Evolutionary conservation across 1,140 invertebrate genomes (phyloP).

Genomic region (Scaptomyza pallida): DNA sequence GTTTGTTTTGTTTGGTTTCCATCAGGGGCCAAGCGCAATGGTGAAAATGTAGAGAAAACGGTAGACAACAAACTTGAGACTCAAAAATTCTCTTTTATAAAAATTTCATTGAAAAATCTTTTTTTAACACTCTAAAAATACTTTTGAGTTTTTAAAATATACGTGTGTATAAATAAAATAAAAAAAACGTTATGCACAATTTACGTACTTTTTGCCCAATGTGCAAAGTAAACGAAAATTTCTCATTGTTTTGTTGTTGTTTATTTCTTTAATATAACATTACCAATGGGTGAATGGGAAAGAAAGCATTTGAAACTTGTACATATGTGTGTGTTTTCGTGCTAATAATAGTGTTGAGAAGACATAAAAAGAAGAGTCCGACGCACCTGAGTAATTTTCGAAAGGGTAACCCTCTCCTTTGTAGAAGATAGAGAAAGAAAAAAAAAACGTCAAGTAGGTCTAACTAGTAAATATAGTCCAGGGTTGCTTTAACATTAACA

Average conservation of each 20-base stretch:
- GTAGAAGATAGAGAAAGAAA: neutral
- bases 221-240: constrained; percentile 35
- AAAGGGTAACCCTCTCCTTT: constrained; percentile 13
- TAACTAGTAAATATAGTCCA: neutral
- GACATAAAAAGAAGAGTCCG: constrained; percentile 9
- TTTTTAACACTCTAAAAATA: too few relatives aligned
- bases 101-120: neutral
- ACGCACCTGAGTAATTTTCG: constrained; percentile 32
- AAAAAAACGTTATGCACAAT: too few relatives aligned
- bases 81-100: neutral
- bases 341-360: constrained; percentile 35
- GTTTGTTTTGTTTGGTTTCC: constrained; percentile 6
- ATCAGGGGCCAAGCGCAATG: too few relatives aligned
- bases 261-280: constrained; percentile 6
- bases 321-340: constrained; percentile 2
- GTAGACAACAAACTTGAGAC: neutral
- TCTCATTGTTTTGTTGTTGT: constrained; percentile 8
- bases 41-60: too few relatives aligned
- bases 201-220: too few relatives aligned
- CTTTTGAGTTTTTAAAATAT: too few relatives aligned
- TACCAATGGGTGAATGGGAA: constrained; percentile 46
- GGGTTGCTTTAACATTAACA: neutral
- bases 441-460: constrained; percentile 1
- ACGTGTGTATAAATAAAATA: too few relatives aligned
- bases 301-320: constrained; percentile 45